Conservation (phyloP, 2,113 vertebrate genomes). For the Smithornis capensis region DNA sequence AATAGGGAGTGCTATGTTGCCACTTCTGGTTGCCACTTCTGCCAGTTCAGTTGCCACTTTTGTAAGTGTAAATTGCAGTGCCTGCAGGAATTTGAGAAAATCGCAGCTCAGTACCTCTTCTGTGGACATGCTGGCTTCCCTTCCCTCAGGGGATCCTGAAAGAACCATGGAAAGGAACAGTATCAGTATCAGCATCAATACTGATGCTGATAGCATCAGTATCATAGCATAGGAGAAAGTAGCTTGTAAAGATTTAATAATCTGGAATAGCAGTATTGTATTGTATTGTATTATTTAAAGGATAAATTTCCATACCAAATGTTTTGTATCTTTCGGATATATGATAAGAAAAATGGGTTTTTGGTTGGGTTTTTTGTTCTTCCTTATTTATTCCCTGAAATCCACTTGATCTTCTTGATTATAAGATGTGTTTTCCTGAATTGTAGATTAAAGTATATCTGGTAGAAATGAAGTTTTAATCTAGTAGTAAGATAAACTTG, state of each 20-base stretch:
- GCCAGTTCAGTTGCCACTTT: neutral
- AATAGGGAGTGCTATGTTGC: neutral
- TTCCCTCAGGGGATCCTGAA: neutral
- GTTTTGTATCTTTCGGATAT: neutral
- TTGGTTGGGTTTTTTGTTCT: fast-evolving
- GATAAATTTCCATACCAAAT: neutral
- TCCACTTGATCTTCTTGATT: neutral
- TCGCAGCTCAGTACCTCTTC: neutral
- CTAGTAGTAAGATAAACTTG: neutral
- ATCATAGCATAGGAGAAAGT: neutral
- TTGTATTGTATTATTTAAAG: neutral
- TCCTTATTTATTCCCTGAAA: neutral
- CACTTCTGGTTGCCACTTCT: neutral
- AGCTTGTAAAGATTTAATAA: neutral
- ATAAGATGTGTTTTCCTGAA: neutral
- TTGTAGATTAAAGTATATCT: neutral
- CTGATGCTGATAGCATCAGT: too few species aligned
- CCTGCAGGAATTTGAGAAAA: neutral
- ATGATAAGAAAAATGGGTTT: neutral
- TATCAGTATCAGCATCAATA: too few species aligned
- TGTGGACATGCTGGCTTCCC: neutral
- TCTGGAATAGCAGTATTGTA: neutral
- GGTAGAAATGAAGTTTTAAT: neutral
- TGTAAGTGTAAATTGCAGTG: neutral
- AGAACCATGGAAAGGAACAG: neutral